Evolutionary conservation across 2,888 invertebrate species (phyloP), one percentile per base, ranked within the genome.

Genomic region (Rhingia campestris): DNA sequence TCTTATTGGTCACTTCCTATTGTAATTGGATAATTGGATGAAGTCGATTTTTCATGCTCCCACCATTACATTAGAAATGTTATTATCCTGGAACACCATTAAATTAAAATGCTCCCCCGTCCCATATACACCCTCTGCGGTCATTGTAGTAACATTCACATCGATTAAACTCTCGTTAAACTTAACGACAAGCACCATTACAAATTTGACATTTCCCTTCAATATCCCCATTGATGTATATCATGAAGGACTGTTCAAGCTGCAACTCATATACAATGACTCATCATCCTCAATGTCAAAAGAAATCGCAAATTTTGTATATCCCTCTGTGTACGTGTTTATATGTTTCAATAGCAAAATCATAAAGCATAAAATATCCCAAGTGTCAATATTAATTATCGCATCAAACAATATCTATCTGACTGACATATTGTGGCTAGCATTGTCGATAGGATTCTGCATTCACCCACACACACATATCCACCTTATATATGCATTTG

Each of bases 341-440:
- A 30, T 6, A 7, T 47, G 22, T 22, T 30, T 49, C 49, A 49
- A 30, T 30, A 4, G 30, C 1, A 49, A 69, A 63, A 64, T 59
- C 7, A 69, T 75, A 14, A 59, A 64, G 66, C 66, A 76, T 81
- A 47, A 70, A 72, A 72, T 76, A 69, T 54, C 41, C 39, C 66
- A 61, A 81, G 59, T 56, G 81, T 76, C 81, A 58, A 81, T 81
- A 76, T 76, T 67, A 81, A 81, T 81, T 76, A 81, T 76, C 37
- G 76, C 72, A 81, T 76, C 81, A 72, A 81, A 81, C 66, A 81
- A 61, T 61, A 76, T 72, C 66, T 76, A 76, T 72, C 66, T 76
- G 81, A 72, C 66, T 76, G 81, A 81, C 81, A 76, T 70, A 76
- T 81, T 81, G 66, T 47, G 76, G 76, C 70, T 66, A 66, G 70